A percentile compares a stretch with the other conserved stretches of the same genome.
Conservation (phyloP, 1,140 invertebrate species). For the Coptotermes formosanus region DNA sequence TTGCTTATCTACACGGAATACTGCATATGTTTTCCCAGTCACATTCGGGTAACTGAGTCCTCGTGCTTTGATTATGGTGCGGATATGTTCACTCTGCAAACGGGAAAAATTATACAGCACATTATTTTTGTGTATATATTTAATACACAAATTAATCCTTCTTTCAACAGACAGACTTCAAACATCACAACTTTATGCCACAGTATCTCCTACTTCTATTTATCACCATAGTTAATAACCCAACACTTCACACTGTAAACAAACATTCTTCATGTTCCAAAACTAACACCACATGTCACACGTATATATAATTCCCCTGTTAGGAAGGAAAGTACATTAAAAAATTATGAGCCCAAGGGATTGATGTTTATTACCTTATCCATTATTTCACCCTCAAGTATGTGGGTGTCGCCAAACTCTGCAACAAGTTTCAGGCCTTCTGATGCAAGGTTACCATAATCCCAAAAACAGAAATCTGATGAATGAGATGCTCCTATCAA, state of each 20-base stretch:
- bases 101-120: not conserved
- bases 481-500: constrained; percentile 97
- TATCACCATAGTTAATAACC: no score
- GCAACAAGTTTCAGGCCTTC: constrained; percentile 88
- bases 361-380: constrained; percentile 58
- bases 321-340: no score
- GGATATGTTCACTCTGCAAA: constrained; percentile 81
- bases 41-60: constrained; percentile 93
- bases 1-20: constrained; percentile 88
- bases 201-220: no score
- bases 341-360: no score
- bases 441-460: constrained; percentile 80
- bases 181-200: no score
- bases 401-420: constrained; percentile 86
- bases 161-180: no score
- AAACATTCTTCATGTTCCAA: no score
- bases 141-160: no score
- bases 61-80: constrained; percentile 96
- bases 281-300: no score
- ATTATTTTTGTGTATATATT: no score
- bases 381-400: constrained; percentile 92
- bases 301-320: no score
- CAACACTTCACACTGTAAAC: no score
- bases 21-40: constrained; percentile 87
- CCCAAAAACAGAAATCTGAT: constrained; percentile 87